A percentile compares a stretch with the other conserved stretches of the same genome.
These are phyloP conservation scores for Carterocephalus palaemon DNA, from an alignment of 2,888 invertebrate species.

Conservation along the genomic window DNA sequence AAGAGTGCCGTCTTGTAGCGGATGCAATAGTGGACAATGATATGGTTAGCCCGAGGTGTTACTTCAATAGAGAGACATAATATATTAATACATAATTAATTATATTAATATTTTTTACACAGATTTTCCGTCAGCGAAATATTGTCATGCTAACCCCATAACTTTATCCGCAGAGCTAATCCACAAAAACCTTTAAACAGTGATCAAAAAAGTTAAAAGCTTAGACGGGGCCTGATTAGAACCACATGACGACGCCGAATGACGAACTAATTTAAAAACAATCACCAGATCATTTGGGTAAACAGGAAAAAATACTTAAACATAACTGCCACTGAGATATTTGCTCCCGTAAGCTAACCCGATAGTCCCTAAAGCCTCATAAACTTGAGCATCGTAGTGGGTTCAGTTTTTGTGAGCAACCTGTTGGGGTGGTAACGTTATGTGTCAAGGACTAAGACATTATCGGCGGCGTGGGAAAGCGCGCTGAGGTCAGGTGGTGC, in stretches of 20 bases:
- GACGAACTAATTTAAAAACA: slow-evolving; percentile 77
- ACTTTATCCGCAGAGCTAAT: neutral
- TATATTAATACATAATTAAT: slow-evolving; percentile 4
- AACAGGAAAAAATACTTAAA: slow-evolving; percentile 70
- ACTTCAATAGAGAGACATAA: slow-evolving; percentile 20
- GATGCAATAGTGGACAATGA: neutral
- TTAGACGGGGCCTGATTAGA: slow-evolving; percentile 66
- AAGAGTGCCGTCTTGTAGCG: too few relatives aligned
- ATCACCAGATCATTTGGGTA: slow-evolving; percentile 76
- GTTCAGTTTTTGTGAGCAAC: slow-evolving; percentile 17
- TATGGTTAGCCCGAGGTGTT: neutral
- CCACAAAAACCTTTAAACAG: slow-evolving; percentile 32
- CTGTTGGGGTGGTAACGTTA: slow-evolving; percentile 46
- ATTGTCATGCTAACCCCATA: too few relatives aligned
- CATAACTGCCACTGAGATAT: slow-evolving; percentile 62
- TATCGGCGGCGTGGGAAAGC: slow-evolving; percentile 74
- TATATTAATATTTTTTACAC: neutral
- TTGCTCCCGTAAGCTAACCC: slow-evolving; percentile 64
- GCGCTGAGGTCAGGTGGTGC: slow-evolving; percentile 71
- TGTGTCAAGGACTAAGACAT: slow-evolving; percentile 54
- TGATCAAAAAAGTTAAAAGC: slow-evolving; percentile 63
- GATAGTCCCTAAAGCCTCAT: slow-evolving; percentile 36
- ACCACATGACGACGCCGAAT: slow-evolving; percentile 72
- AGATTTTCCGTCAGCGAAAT: too few relatives aligned
- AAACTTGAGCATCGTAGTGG: slow-evolving; percentile 9